Percentiles rank a stretch among this genome's conserved stretches.
Conservation (phyloP, 2,888 invertebrate species). For the Oscheius sp. region DNA sequence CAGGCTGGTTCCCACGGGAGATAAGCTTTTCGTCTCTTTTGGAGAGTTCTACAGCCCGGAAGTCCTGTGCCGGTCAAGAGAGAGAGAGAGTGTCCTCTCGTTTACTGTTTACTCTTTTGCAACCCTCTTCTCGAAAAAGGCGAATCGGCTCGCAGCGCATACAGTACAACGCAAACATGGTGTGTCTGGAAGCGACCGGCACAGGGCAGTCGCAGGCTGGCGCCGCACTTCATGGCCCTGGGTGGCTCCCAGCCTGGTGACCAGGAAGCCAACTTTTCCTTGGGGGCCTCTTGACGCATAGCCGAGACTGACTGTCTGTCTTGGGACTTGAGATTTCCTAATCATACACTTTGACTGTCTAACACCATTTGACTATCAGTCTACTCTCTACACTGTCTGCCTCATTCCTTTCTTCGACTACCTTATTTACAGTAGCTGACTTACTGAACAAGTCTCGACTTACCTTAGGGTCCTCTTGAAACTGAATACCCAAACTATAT, state of each 20-base stretch:
- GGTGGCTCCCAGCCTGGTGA: constrained; percentile 10
- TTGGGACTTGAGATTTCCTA: too few relatives aligned
- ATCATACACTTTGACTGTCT: too few relatives aligned
- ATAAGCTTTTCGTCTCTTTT: constrained; percentile 3
- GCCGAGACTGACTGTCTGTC: too few relatives aligned
- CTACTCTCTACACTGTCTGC: too few relatives aligned
- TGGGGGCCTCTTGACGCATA: too few relatives aligned
- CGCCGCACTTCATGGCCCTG: constrained; percentile 15
- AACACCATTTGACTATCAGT: too few relatives aligned
- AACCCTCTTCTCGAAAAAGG: constrained; percentile 34
- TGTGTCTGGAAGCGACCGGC: constrained; percentile 39
- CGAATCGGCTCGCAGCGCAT: constrained; percentile 37
- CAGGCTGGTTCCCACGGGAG: constrained; percentile 25
- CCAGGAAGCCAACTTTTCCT: too few relatives aligned
- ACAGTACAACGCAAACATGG: constrained; percentile 38
- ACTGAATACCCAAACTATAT: too few relatives aligned
- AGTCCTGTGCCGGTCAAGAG: background rate
- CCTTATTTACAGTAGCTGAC: too few relatives aligned
- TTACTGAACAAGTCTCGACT: too few relatives aligned
- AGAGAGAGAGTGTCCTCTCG: background rate
- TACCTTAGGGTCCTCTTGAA: too few relatives aligned
- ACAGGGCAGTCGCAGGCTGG: constrained; percentile 28
- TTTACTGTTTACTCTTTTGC: constrained; percentile 31
- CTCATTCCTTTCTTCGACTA: too few relatives aligned
- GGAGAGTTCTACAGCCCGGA: background rate